Percentiles rank a stretch among this genome's conserved stretches.
Evolutionary conservation across 2,888 invertebrate genomes (phyloP).

Genomic region (Macrosoma leucophasiata): DNA sequence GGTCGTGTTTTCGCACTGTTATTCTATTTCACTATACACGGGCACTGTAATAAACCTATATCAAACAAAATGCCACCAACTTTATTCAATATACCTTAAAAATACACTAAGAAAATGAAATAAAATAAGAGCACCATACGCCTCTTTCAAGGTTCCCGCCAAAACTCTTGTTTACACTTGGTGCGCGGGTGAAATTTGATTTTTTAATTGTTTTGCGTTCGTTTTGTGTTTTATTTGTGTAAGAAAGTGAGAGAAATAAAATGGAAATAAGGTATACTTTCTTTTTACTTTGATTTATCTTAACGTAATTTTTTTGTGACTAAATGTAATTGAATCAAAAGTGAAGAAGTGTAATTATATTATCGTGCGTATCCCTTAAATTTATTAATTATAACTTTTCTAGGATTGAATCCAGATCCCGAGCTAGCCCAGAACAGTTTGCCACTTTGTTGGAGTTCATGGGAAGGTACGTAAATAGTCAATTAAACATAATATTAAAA

Average conservation of each 20-base stretch:
- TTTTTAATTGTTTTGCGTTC: neutral
- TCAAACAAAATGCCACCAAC: too few relatives aligned
- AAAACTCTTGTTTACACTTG: too few relatives aligned
- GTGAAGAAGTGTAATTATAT: neutral
- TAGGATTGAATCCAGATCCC: neutral
- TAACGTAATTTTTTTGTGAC: neutral
- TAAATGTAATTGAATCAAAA: neutral
- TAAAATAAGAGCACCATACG: too few relatives aligned
- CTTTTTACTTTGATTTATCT: slow-evolving; percentile 1
- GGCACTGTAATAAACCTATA: too few relatives aligned
- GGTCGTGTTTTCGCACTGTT: too few relatives aligned
- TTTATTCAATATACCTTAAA: too few relatives aligned
- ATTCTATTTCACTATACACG: too few relatives aligned
- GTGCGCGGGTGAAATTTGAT: neutral
- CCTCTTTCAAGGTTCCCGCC: too few relatives aligned
- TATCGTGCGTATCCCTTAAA: too few relatives aligned
- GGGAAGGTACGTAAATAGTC: slow-evolving; percentile 1
- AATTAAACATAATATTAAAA: neutral
- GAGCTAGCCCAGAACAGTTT: neutral
- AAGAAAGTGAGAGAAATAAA: neutral
- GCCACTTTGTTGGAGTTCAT: too few relatives aligned
- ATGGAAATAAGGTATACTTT: neutral
- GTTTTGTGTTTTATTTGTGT: too few relatives aligned
- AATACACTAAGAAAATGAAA: too few relatives aligned
- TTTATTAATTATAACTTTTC: neutral